Conservation (phyloP, 2,113 vertebrate genomes). For the Struthio camelus region DNA sequence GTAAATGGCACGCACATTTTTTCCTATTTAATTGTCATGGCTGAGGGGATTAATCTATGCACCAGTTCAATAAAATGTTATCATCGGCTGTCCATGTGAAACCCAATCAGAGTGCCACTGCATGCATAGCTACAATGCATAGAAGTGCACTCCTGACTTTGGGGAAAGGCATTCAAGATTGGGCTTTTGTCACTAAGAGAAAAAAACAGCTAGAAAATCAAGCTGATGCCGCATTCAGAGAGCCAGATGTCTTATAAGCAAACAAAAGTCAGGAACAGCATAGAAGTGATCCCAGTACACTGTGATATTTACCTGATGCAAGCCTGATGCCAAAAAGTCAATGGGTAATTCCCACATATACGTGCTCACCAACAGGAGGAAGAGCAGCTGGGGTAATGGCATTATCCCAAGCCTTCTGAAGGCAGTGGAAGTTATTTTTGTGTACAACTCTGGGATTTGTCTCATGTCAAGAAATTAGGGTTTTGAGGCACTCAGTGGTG, state of each 20-base stretch:
- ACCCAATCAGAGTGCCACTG: conserved; percentile 22
- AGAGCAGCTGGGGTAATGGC: conserved; percentile 20
- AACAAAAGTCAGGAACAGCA: not conserved
- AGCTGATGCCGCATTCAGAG: not conserved
- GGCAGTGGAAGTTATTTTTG: conserved; percentile 13
- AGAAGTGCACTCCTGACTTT: not conserved
- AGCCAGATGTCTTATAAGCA: not conserved
- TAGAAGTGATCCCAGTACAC: not conserved
- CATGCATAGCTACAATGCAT: not conserved
- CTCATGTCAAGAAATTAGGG: not conserved
- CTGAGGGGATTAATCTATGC: conserved; percentile 43
- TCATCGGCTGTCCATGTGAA: not conserved
- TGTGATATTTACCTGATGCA: conserved; percentile 11
- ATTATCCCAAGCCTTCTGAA: conserved; percentile 29
- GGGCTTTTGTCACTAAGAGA: not conserved
- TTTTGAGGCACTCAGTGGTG: not conserved
- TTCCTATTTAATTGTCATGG: conserved; percentile 59
- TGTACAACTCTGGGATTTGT: not conserved
- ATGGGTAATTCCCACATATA: not conserved
- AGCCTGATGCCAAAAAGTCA: not conserved
- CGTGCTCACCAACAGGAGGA: not conserved
- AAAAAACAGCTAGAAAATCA: not conserved
- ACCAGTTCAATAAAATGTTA: conserved; percentile 48
- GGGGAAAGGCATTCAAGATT: not conserved
- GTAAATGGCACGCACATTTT: conserved; percentile 44